phyloP scores from a whole-genome alignment of 2,797 vertebrate species.

The Oreochromis mossambicus region DNA sequence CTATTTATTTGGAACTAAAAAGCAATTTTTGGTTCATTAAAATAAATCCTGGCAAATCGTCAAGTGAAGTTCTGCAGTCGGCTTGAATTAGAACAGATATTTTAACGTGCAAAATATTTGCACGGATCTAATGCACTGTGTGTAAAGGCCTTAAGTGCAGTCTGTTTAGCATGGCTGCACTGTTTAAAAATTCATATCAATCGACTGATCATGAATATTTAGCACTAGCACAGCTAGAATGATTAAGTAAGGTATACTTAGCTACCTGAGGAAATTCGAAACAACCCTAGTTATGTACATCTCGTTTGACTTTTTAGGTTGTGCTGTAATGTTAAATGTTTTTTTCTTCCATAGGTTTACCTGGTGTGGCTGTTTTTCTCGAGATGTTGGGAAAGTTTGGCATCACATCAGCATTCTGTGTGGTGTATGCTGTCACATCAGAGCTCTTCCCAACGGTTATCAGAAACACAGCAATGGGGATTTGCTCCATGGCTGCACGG shows the following conservation, averaged over 20 bases:
- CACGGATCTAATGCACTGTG: accelerated
- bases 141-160: background rate
- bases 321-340: background rate
- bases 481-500: constrained; percentile 85
- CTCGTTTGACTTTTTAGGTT: background rate
- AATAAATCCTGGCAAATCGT: background rate
- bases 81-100: background rate
- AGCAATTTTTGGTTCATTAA: accelerated
- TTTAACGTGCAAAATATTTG: background rate
- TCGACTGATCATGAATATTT: accelerated
- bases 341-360: constrained; percentile 9
- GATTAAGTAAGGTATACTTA: background rate
- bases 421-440: constrained; percentile 84
- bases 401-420: constrained; percentile 82
- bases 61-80: background rate
- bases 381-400: constrained; percentile 87
- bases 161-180: background rate
- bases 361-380: constrained; percentile 36
- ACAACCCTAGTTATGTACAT: background rate
- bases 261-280: background rate
- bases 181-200: background rate
- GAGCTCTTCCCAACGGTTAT: constrained; percentile 89
- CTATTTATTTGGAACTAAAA: background rate
- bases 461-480: constrained; percentile 87
- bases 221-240: background rate